phyloP scores from a whole-genome alignment of 1,140 invertebrate species.

The Rhagoletis pomonella region DNA sequence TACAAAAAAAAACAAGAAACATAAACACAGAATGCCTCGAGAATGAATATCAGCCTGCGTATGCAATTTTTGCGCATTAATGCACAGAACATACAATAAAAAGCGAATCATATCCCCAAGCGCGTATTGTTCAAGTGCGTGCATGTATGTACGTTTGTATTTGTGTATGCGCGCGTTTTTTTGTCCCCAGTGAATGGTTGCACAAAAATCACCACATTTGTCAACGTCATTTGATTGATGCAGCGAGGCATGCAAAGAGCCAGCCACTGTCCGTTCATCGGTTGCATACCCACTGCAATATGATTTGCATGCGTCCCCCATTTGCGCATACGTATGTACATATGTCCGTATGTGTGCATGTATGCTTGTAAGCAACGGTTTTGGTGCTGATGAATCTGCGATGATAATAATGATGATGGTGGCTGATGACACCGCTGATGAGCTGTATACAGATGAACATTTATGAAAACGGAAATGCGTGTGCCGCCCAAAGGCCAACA shows the following conservation, averaged over 20 bases:
- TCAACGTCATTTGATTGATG: conserved; percentile 73
- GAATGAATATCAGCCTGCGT: neutral
- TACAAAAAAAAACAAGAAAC: neutral
- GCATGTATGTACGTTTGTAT: neutral
- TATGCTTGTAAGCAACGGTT: too few species aligned
- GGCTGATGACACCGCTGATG: conserved; percentile 31
- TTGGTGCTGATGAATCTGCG: neutral
- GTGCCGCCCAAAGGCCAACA: conserved; percentile 24
- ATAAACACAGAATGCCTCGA: neutral
- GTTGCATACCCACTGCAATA: neutral
- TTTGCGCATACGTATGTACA: neutral
- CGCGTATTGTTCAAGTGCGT: neutral
- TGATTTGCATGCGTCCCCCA: neutral
- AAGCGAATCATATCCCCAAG: neutral
- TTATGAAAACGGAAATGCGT: conserved; percentile 26
- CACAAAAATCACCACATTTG: conserved; percentile 72
- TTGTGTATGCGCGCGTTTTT: neutral
- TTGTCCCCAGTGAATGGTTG: conserved; percentile 41
- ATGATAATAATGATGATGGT: conserved; percentile 46
- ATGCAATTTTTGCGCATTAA: conserved; percentile 1
- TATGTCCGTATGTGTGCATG: too few species aligned
- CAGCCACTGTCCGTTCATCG: conserved; percentile 58
- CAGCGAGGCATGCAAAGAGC: conserved; percentile 66
- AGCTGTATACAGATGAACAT: neutral
- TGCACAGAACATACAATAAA: neutral